Evolutionary conservation across 2,797 vertebrate species (phyloP), one percentile per base, ranked within the genome.

Genomic region (Gymnodraco acuticeps): DNA sequence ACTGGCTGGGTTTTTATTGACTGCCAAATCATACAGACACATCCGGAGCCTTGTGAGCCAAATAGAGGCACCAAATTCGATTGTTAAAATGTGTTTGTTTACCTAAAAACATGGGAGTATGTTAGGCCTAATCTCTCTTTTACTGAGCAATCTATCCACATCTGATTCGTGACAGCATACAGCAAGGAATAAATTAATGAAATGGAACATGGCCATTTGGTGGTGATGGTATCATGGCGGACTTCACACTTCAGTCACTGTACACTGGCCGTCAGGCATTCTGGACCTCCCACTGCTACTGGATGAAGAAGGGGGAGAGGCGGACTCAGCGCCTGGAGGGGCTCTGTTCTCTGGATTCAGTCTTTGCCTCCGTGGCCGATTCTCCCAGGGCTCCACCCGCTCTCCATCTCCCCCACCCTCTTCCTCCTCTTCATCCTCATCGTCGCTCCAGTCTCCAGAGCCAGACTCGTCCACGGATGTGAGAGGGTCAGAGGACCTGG

Each of bases 221-320:
- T 79, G 70, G 62, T 63, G 74, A 80, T 81, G 88, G 73, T 83
- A 77, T 80, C 90, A 90, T 15, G 54, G 43, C 80, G 54, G 65
- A 83, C 73, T 82, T 97, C 95, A 99, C 94, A 99, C 98, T 93
- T 99, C 97, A 86, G 97, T 99, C 93, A 99, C 95, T 80, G 97
- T 99, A 94, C 97, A 99, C 95, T 99, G 98, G 92, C 98, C 98
- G 62, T 99, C 98, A 13, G 98, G 98, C 93, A 97, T 96, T 86
- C 98, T 96, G 77, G 97, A 98, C 82, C 97, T 96, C 75, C 95
- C 96, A 2, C 88, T 95, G 78, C 93, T 91, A 89, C 88, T 95
- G 78, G 87, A 92, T 83, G 93, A 92, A 79, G 92, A 78, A 90
- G 88, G 77, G 3, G 87, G 73, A 41, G 91, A 89, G 63, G 76